Conservation (phyloP, 2,797 vertebrate species). For the Cynopterus sphinx region DNA sequence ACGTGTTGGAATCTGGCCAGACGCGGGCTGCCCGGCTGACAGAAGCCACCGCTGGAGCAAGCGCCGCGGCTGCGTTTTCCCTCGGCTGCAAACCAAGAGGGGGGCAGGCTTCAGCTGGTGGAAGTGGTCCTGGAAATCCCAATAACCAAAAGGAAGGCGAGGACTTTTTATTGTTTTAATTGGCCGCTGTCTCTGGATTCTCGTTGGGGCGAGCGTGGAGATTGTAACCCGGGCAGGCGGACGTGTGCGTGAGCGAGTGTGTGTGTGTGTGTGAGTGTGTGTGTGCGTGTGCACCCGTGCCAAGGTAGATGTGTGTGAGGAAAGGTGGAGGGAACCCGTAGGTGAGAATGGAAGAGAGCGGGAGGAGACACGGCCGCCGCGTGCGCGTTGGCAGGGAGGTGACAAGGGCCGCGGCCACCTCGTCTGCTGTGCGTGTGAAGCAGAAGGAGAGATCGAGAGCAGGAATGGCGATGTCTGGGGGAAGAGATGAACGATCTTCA, state of each 20-base stretch:
- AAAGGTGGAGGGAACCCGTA: not conserved
- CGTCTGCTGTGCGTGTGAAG: not conserved
- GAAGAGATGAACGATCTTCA: not conserved
- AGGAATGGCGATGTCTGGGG: not conserved
- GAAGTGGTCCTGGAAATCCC: slow-evolving; percentile 52
- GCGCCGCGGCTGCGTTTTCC: not conserved
- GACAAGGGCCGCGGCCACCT: accelerated
- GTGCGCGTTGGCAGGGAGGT: not conserved
- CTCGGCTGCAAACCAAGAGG: slow-evolving; percentile 74
- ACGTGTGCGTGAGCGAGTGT: too few relatives aligned
- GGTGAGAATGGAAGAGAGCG: accelerated
- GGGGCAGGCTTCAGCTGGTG: slow-evolving; percentile 27
- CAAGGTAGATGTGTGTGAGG: not conserved
- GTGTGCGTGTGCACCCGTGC: accelerated
- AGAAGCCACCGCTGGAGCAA: slow-evolving; percentile 73
- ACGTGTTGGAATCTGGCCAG: slow-evolving; percentile 51
- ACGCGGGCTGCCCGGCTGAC: slow-evolving; percentile 73
- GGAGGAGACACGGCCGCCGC: not conserved
- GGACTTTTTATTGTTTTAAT: not conserved
- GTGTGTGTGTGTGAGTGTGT: accelerated
- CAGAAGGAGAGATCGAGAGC: not conserved
- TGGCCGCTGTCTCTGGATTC: not conserved
- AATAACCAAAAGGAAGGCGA: not conserved
- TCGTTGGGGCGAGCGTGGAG: not conserved
- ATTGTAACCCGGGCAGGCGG: not conserved